Percentiles rank a stretch among this genome's conserved stretches.
Evolutionary conservation across 2,113 vertebrate genomes (phyloP).

Genomic region (Rissa tridactyla): DNA sequence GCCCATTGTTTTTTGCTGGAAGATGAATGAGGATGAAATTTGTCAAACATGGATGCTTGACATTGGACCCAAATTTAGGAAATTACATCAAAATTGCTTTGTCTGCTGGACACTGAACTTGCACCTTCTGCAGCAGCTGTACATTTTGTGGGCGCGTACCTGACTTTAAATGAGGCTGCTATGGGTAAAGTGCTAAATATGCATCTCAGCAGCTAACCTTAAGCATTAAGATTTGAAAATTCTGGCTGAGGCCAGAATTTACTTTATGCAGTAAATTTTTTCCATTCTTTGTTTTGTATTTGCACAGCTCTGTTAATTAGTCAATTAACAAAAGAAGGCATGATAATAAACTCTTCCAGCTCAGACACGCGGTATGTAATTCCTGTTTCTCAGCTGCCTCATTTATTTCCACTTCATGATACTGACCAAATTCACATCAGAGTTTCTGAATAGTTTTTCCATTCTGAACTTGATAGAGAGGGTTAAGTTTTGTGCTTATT

Average conservation of each 20-base stretch:
- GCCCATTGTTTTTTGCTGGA: background rate
- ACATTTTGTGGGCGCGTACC: background rate
- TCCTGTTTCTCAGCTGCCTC: background rate
- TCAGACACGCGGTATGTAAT: background rate
- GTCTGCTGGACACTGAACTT: background rate
- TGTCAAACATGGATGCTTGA: fast-evolving
- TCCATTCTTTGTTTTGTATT: background rate
- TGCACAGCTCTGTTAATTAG: background rate
- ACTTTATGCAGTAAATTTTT: background rate
- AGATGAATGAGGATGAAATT: background rate
- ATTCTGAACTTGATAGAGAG: background rate
- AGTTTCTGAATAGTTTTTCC: background rate
- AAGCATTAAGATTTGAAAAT: background rate
- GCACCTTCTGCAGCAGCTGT: background rate
- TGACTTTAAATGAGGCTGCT: background rate
- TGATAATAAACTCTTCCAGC: background rate
- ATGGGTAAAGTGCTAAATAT: background rate
- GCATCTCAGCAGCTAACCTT: background rate
- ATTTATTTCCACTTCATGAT: background rate
- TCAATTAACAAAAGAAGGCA: background rate
- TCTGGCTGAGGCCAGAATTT: background rate
- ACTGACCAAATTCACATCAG: background rate
- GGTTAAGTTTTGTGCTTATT: background rate
- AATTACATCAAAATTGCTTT: background rate
- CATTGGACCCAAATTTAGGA: background rate